Base-by-base conservation (phyloP, 2,888 invertebrate genomes). In the Cyclophora albipunctata region DNA sequence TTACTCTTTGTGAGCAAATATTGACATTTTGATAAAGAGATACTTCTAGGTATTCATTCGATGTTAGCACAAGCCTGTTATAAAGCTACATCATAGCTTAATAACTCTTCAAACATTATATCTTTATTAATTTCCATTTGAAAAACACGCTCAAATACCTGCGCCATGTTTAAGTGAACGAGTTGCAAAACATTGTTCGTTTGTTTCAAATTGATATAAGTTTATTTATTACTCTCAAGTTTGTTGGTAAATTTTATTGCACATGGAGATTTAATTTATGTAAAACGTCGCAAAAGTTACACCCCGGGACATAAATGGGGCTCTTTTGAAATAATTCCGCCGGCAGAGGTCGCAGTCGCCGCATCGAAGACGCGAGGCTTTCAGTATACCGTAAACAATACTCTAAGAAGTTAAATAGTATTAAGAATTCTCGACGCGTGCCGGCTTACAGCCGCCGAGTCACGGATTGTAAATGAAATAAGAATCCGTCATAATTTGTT, bases 391-490 rank as follows among this genome's bases (percentile, higher is more conserved):
- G 71, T 73, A 78, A 77, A 78, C 73, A 66, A 62, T 60, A 63
- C 62, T 53, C 56, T 60, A 53, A 49, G 46, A 74, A 72, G 65
- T 71, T 68, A 71, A 75, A 79, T 64, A 67, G 57, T 61, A 75
- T 77, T 75, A 71, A 62, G 63, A 58, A 81, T 80, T 81, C 75
- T 57, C 58, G 54, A 52, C 70, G 70, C 75, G 74, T 76, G 65
- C 55, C 51, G 55, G 60, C 64, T 66, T 65, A 68, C 62, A 64
- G 64, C 64, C 66, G 62, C 66, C 69, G 59, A 70, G 69, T 73
- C 68, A 74, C 74, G 75, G 67, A 69, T 71, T 60, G 70, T 73
- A 73, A 80, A 77, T 74, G 71, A 78, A 75, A 77, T 75, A 73
- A 71, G 69, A 73, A 73, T 78, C 70, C 63, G 66, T 75, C 75